Conservation (phyloP, 2,113 vertebrate species). For the Microtus oregoni region DNA sequence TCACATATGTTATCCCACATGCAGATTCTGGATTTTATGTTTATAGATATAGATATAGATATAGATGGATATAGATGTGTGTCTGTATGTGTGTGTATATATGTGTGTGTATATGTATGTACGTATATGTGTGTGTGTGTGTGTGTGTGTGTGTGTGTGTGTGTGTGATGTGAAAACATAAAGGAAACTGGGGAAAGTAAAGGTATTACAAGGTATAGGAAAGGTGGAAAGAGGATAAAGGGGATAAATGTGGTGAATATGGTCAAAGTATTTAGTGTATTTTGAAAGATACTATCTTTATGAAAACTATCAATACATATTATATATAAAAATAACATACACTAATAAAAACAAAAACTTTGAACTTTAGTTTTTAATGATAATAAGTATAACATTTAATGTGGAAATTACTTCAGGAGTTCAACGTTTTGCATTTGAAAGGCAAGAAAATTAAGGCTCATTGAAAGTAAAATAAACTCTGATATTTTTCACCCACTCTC, state of each 20-base stretch:
- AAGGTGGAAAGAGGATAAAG: neutral
- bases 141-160: accelerated
- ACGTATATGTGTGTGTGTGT: accelerated
- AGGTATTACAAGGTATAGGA: neutral
- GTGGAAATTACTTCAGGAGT: neutral
- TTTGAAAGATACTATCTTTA: neutral
- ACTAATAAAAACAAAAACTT: neutral
- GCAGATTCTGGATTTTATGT: neutral
- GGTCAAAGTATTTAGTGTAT: neutral
- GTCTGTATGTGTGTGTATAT: too few species aligned
- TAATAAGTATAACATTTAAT: neutral
- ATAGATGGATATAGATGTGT: too few species aligned
- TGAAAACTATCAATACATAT: neutral
- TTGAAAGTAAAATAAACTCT: too few species aligned
- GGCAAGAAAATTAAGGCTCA: too few species aligned
- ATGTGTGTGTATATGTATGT: too few species aligned
- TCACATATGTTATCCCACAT: too few species aligned
- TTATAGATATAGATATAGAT: neutral
- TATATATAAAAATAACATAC: neutral
- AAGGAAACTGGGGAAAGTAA: neutral
- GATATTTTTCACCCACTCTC: too few species aligned
- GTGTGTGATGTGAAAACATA: neutral
- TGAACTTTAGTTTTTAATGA: neutral
- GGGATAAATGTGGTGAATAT: neutral
- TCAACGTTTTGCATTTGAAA: too few species aligned